Base-by-base conservation (phyloP, 1,140 invertebrate genomes). In the Heterodera schachtii region DNA sequence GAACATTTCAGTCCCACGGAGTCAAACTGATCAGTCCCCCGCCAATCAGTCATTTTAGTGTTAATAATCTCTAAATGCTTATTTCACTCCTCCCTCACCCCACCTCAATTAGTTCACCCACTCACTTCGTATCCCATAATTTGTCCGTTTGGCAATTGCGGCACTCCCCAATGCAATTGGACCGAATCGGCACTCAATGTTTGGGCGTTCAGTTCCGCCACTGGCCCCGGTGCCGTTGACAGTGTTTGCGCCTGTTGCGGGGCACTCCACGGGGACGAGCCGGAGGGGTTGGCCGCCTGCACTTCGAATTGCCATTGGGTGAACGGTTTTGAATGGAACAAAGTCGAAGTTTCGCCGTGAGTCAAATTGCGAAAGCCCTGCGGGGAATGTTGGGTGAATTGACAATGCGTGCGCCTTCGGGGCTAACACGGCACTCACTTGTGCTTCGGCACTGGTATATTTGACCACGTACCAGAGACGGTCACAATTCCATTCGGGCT, bases 401-500 rank as follows among this genome's bases (percentile, higher is more conserved):
- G 31, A 21, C n/a, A 2, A 57, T 60, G 13, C 5, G 31, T 5
- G 41, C n/a, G 19, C 21, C 75, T 44, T 76, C 3, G 31, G 44
- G n/a, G n/a, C 31, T 11, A 3, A 60, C 31, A 31, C 31, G 31
- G 31, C 31, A 31, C 9, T 71, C 16, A 47, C 76, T 64, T 88
- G 88, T 46, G 85, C 84, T 73, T 88, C 82, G 13, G 89, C 82
- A 60, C 87, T 88, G 49, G 82, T 85, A 82, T 89, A 90, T 76
- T 90, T 90, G 66, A 89, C 87, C 46, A 89, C 81, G 75, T 89
- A 89, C 88, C 88, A 89, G 16, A 90, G 75, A 52, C 81, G 78
- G 74, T 89, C 89, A 70, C 88, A 89, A 77, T 90, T 90, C 88
- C 88, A 89, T 80, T 89, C 88, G 43, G 76, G 67, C 82, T 90